Base-by-base conservation (phyloP, 2,888 invertebrate species). In the Pheosia gnoma region DNA sequence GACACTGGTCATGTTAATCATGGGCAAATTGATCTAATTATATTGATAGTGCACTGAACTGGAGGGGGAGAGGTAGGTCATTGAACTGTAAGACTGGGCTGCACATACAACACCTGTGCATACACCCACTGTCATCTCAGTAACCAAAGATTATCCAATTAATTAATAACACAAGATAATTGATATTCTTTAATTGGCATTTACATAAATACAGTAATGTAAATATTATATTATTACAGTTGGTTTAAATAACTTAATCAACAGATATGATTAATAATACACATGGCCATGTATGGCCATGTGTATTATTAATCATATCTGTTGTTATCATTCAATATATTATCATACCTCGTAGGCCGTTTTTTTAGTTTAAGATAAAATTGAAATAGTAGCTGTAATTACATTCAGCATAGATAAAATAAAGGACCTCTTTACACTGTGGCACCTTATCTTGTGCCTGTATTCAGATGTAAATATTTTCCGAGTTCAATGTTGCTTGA, bases 401-500 rank as follows among this genome's bases (percentile, higher is more conserved):
- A 25, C 25, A 25, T 25, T 1, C 25, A 25, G 25, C 25, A 25
- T 25, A 25, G 25, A 25, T 25, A 25, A 25, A 0, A 25, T 25
- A 25, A 25, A 25, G 25, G 25, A 25, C 25, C 25, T 25, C 25
- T 1, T 25, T 25, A 25, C 25, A 25, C 25, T 25, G 25, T 25
- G 25, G 25, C 25, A 25, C 25, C 25, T 25, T 25, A 25, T 25
- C 25, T 25, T 25, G 25, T 25, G 25, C 25, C 25, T 25, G 25
- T 25, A 25, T 25, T 0, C 25, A 25, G 25, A 1, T 25, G 25
- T 25, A 25, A 4, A 6, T 6, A 36, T 8, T 8, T 25, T 36
- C 25, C 25, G 3, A 52, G 10, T 7, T 54, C 65, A 74, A 10
- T 62, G 65, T 7, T 74, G 81, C 62, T 82, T 79, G 67, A 80